Percentiles rank a stretch among this genome's conserved stretches.
Conservation (phyloP, 64 coral and sea anemone species). For the Montipora capricornis region DNA sequence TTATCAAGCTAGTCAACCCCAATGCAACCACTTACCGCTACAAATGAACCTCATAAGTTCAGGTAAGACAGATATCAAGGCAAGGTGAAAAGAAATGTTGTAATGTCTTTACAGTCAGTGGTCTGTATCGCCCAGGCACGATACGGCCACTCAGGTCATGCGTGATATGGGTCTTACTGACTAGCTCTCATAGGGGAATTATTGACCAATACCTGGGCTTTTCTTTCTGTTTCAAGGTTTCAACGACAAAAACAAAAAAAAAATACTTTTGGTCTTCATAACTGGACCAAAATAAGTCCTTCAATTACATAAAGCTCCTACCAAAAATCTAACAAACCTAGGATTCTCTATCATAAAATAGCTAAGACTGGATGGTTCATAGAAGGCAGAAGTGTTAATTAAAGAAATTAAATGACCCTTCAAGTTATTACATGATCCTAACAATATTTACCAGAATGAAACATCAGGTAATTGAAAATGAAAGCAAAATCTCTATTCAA, state of each 20-base stretch:
- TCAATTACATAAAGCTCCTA: no score
- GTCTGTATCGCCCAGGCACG: slow-evolving; percentile 26
- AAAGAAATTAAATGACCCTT: slow-evolving; percentile 53
- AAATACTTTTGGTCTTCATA: neutral
- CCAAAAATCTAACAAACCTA: neutral
- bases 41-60: slow-evolving; percentile 59
- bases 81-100: slow-evolving; percentile 28
- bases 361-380: slow-evolving; percentile 2
- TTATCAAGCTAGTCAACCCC: slow-evolving; percentile 12
- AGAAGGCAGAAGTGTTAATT: neutral
- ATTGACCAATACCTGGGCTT: neutral
- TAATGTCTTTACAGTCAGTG: slow-evolving; percentile 58
- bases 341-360: neutral
- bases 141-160: neutral
- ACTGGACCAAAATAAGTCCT: neutral
- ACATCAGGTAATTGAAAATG: slow-evolving; percentile 8
- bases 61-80: slow-evolving; percentile 1
- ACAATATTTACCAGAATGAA: neutral
- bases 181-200: neutral
- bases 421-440: slow-evolving; percentile 26
- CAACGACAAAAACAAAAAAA: neutral
- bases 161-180: neutral
- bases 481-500: neutral
- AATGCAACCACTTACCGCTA: neutral
- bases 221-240: neutral